These are phyloP conservation scores for Myzus persicae DNA, from an alignment of 1,140 invertebrate species.

Conservation along the genomic window DNA sequence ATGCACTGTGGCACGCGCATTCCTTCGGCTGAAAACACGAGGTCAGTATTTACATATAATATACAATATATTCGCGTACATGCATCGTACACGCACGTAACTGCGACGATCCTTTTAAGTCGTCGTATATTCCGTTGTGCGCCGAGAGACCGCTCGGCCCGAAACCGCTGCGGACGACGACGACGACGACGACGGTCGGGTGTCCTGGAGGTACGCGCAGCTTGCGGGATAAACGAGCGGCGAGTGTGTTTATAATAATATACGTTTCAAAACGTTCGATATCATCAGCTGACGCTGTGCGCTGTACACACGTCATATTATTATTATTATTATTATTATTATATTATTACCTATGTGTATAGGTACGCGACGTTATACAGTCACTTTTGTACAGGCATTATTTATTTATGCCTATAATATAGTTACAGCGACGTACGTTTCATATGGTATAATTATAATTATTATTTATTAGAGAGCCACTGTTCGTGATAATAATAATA, in stretches of 20 bases:
- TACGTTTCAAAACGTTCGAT: background rate
- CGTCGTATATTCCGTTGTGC: background rate
- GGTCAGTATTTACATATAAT: conserved; percentile 21
- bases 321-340: no score
- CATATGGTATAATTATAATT: background rate
- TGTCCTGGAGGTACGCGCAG: background rate
- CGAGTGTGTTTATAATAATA: no score
- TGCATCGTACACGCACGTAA: background rate
- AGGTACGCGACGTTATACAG: no score
- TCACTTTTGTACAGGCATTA: background rate
- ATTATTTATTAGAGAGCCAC: background rate
- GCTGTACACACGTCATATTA: no score
- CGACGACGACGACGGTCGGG: no score
- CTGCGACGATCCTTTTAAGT: conserved; percentile 19
- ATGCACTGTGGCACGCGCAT: background rate
- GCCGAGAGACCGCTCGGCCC: background rate
- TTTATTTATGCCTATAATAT: background rate
- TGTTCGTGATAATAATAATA: background rate
- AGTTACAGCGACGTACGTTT: background rate
- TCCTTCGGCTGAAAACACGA: background rate
- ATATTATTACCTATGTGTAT: no score
- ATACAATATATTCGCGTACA: background rate
- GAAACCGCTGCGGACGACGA: background rate
- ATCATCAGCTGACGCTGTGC: background rate
- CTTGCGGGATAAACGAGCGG: background rate